A percentile compares a stretch with the other conserved stretches of the same genome.
phyloP scores from a whole-genome alignment of 2,113 vertebrate genomes.

The Octodon degus region DNA sequence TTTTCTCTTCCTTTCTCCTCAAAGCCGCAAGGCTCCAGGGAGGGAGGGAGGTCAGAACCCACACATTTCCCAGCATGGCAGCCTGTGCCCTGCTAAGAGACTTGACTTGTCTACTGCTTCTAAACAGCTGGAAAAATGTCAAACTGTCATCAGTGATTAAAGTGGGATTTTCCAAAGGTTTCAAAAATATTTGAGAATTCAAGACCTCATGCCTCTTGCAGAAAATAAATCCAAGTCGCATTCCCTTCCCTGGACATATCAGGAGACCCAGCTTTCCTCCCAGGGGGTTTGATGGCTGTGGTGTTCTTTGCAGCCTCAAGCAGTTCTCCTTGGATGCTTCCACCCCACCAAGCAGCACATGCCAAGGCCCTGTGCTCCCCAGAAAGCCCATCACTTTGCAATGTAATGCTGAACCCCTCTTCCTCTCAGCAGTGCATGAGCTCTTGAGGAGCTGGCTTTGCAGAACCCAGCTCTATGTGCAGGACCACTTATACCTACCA shows the following conservation, averaged over 20 bases:
- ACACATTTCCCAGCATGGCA: slow-evolving; percentile 85
- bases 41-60: slow-evolving; percentile 82
- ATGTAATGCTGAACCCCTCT: rapidly evolving
- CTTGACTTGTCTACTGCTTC: slow-evolving; percentile 84
- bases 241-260: background rate
- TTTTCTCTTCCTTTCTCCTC: slow-evolving; percentile 18
- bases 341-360: background rate
- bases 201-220: slow-evolving; percentile 62
- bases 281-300: background rate
- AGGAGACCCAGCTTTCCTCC: background rate
- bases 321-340: background rate
- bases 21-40: slow-evolving; percentile 53
- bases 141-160: slow-evolving; percentile 90
- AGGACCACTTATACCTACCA: background rate
- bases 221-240: slow-evolving; percentile 40
- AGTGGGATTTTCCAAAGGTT: slow-evolving; percentile 86
- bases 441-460: background rate
- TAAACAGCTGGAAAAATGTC: slow-evolving; percentile 87
- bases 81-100: slow-evolving; percentile 83
- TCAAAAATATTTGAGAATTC: slow-evolving; percentile 80
- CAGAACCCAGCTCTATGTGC: background rate
- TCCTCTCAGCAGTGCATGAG: too few relatives aligned
- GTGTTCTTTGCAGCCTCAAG: background rate
- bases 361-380: rapidly evolving
- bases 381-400: rapidly evolving